phyloP scores from a whole-genome alignment of 2,888 invertebrate genomes.

The Lithosia quadra region DNA sequence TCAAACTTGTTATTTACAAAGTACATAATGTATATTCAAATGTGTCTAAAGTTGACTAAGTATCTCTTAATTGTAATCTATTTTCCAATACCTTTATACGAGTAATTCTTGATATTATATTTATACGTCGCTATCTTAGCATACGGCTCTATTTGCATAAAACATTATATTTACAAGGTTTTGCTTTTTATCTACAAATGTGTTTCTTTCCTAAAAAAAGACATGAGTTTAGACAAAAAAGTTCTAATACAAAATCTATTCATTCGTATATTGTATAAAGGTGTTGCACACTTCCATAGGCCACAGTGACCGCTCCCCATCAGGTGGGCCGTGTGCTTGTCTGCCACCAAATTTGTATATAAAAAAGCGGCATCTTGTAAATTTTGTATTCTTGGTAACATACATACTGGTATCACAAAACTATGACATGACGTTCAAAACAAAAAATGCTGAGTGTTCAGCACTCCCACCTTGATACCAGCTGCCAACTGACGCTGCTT shows the following conservation, averaged over 20 bases:
- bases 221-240: not conserved
- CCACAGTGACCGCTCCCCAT: too few species aligned
- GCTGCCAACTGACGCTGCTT: not conserved
- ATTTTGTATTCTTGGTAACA: not conserved
- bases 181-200: too few species aligned
- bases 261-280: too few species aligned
- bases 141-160: not conserved
- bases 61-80: constrained; percentile 18
- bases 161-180: not conserved
- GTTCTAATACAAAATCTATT: too few species aligned
- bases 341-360: too few species aligned
- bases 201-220: not conserved
- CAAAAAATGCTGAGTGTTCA: not conserved
- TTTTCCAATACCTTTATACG: not conserved
- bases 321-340: too few species aligned
- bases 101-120: not conserved
- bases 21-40: too few species aligned
- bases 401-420: not conserved
- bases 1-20: constrained; percentile 25
- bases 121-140: not conserved
- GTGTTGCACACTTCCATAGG: too few species aligned
- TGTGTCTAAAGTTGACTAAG: constrained; percentile 20
- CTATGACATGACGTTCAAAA: not conserved
- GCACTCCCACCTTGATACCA: not conserved
- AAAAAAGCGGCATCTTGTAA: too few species aligned